phyloP scores from a whole-genome alignment of 2,888 invertebrate species.

The Yponomeuta evonymella region DNA sequence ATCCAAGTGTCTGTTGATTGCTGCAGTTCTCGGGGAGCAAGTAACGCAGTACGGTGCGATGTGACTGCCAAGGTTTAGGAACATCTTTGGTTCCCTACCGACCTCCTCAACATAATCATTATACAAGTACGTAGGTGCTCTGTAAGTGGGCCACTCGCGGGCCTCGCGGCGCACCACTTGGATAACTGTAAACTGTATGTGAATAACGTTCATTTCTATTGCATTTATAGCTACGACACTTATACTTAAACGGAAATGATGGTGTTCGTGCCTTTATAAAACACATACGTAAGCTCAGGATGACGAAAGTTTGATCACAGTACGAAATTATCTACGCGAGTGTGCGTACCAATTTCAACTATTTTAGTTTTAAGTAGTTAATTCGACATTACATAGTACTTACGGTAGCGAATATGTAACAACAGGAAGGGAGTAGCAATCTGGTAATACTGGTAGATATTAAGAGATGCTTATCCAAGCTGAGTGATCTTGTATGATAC shows the following conservation, averaged over 20 bases:
- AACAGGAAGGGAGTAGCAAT: slow-evolving; percentile 4
- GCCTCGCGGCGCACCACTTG: neutral
- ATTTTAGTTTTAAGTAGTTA: slow-evolving; percentile 38
- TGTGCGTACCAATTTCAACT: slow-evolving; percentile 65
- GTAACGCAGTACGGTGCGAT: neutral
- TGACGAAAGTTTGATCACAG: slow-evolving; percentile 65
- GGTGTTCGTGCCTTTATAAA: slow-evolving; percentile 11
- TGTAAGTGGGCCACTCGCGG: neutral
- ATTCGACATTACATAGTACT: slow-evolving; percentile 15
- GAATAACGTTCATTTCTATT: slow-evolving; percentile 28
- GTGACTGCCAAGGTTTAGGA: neutral
- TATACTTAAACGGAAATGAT: slow-evolving; percentile 4
- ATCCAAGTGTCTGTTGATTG: neutral
- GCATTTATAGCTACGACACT: neutral
- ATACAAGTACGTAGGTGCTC: neutral
- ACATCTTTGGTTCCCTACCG: neutral
- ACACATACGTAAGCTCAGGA: slow-evolving; percentile 30
- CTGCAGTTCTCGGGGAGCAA: neutral
- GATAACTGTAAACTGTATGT: slow-evolving; percentile 28
- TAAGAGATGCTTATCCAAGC: neutral
- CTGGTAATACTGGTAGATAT: slow-evolving; percentile 20
- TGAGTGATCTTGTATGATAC: neutral
- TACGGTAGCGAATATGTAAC: neutral
- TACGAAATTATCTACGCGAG: slow-evolving; percentile 69
- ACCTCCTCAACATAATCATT: neutral